These are phyloP conservation scores for Sericinus montela DNA, from an alignment of 2,888 invertebrate genomes.

Conservation along the genomic window DNA sequence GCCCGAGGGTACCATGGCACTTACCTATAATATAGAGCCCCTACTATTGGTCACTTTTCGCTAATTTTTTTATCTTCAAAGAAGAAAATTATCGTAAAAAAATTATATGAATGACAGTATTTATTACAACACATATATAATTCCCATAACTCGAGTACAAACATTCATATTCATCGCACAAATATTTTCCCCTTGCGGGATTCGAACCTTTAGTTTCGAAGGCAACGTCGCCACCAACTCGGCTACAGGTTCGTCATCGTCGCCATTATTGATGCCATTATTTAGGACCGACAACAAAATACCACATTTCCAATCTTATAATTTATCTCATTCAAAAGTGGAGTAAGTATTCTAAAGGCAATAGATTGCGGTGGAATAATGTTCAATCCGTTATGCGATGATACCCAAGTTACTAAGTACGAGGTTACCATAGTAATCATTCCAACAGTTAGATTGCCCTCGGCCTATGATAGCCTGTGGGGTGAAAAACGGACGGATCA, in stretches of 20 bases:
- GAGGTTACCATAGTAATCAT: conserved; percentile 47
- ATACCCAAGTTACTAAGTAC: conserved; percentile 57
- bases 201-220: too few relatives aligned
- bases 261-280: too few relatives aligned
- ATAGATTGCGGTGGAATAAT: conserved; percentile 46
- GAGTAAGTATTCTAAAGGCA: conserved; percentile 23
- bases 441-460: conserved; percentile 58
- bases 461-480: conserved; percentile 25
- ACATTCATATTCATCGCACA: too few relatives aligned
- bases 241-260: too few relatives aligned
- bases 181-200: too few relatives aligned
- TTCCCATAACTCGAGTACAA: too few relatives aligned
- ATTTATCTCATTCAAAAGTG: conserved; percentile 17
- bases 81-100: too few relatives aligned
- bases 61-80: too few relatives aligned
- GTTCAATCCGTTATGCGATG: conserved; percentile 52
- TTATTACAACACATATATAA: too few relatives aligned
- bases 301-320: conserved; percentile 8
- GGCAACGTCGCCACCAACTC: too few relatives aligned
- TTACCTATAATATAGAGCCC: conserved; percentile 33
- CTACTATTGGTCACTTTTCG: conserved; percentile 12
- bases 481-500: conserved; percentile 10
- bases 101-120: too few relatives aligned
- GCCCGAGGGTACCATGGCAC: conserved; percentile 29
- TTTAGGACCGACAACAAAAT: too few relatives aligned